Evolutionary conservation across 2,797 vertebrate genomes (phyloP).

Genomic region (Rhadinocentrus ornatus): DNA sequence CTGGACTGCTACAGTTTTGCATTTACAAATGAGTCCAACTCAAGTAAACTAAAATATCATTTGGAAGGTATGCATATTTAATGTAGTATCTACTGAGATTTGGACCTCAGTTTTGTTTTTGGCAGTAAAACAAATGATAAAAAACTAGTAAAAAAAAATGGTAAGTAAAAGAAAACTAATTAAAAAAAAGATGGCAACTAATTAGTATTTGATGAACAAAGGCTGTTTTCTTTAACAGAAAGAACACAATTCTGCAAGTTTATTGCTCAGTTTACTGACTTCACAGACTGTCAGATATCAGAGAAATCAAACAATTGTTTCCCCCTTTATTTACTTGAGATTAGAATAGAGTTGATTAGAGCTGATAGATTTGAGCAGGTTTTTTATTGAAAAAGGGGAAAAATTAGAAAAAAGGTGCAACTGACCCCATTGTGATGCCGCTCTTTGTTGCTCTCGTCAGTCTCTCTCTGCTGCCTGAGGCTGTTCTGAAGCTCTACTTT

Average conservation of each 20-base stretch:
- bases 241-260: no score
- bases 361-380: background rate
- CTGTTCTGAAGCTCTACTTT: conserved; percentile 82
- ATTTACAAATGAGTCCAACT: background rate
- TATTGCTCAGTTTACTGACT: background rate
- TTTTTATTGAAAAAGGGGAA: no score
- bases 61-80: background rate
- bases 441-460: conserved; percentile 61
- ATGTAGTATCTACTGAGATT: background rate
- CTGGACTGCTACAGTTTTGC: background rate
- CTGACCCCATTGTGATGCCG: conserved; percentile 55
- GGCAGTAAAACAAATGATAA: background rate
- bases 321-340: background rate
- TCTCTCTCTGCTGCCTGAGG: conserved; percentile 74
- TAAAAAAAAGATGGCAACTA: background rate
- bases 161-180: background rate
- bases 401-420: background rate
- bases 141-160: background rate
- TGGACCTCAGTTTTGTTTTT: background rate
- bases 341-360: no score
- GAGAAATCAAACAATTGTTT: background rate
- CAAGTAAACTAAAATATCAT: background rate
- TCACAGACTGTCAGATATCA: background rate
- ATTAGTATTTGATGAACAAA: background rate
- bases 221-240: background rate